A percentile compares a stretch with the other conserved stretches of the same genome.
Evolutionary conservation across 2,888 invertebrate genomes (phyloP).

Genomic region (Lampropteryx suffumata): DNA sequence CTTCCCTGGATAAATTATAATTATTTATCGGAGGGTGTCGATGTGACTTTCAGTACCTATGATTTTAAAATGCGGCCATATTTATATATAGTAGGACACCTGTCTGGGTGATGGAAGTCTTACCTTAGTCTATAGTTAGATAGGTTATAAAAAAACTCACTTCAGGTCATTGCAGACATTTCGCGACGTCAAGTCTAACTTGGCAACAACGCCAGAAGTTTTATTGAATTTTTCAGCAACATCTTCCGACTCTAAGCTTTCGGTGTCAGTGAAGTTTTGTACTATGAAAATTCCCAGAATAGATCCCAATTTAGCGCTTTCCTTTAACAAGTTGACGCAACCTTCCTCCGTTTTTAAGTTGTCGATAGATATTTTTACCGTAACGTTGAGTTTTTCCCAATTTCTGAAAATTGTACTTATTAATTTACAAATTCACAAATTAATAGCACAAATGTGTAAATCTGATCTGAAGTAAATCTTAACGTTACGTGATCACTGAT

Average conservation of each 20-base stretch:
- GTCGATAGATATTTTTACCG: slow-evolving; percentile 38
- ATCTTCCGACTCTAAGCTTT: slow-evolving; percentile 34
- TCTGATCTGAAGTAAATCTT: too few relatives aligned
- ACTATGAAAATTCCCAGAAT: slow-evolving; percentile 51
- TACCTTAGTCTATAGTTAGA: too few relatives aligned
- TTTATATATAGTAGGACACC: too few relatives aligned
- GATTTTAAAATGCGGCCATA: too few relatives aligned
- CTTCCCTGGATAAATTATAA: too few relatives aligned
- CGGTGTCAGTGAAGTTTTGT: slow-evolving; percentile 34
- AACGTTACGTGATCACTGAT: too few relatives aligned
- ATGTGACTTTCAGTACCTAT: too few relatives aligned
- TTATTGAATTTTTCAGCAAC: slow-evolving; percentile 43
- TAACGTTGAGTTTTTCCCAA: slow-evolving; percentile 44
- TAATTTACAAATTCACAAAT: too few relatives aligned
- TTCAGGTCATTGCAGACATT: slow-evolving; percentile 43
- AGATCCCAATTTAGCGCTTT: slow-evolving; percentile 43
- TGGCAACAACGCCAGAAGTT: slow-evolving; percentile 39
- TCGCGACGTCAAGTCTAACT: slow-evolving; percentile 50
- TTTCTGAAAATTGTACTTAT: slow-evolving; percentile 37
- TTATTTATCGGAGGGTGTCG: too few relatives aligned
- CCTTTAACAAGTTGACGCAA: slow-evolving; percentile 42
- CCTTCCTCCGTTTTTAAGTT: slow-evolving; percentile 42
- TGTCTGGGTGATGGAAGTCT: too few relatives aligned
- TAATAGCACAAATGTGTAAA: too few relatives aligned
- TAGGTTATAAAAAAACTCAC: slow-evolving; percentile 39